Evolutionary conservation across 2,113 vertebrate species (phyloP).

Genomic region (Clarias gariepinus): DNA sequence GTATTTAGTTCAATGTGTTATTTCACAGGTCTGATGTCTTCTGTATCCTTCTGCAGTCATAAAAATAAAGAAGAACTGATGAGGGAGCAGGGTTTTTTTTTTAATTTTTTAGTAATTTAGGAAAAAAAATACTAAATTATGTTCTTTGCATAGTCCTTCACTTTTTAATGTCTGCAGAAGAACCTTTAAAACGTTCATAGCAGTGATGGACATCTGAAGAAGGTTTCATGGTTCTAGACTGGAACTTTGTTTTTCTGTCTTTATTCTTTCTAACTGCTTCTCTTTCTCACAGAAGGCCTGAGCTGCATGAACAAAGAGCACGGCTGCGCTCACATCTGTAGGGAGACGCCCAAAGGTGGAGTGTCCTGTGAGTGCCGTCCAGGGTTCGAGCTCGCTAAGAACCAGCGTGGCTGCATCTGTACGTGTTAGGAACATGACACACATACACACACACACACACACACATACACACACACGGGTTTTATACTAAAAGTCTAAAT

Average conservation of each 20-base stretch:
- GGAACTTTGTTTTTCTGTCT: not conserved
- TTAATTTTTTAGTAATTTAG: not conserved
- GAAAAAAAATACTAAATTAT: too few relatives aligned
- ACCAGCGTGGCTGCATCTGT: constrained; percentile 92
- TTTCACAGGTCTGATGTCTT: too few relatives aligned
- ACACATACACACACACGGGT: rapidly evolving
- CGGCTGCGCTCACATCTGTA: constrained; percentile 95
- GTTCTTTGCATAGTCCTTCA: not conserved
- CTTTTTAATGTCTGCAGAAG: not conserved
- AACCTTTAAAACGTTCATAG: not conserved
- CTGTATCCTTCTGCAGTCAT: too few relatives aligned
- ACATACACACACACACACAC: too few relatives aligned
- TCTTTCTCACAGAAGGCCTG: constrained; percentile 86
- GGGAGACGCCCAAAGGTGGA: constrained; percentile 88
- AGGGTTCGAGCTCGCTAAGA: constrained; percentile 91
- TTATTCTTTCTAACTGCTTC: constrained; percentile 27
- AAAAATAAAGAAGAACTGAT: too few relatives aligned
- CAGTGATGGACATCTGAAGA: not conserved
- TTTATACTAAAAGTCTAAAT: not conserved
- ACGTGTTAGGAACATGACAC: constrained; percentile 63
- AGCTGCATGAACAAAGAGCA: constrained; percentile 99
- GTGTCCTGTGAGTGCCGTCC: constrained; percentile 94
- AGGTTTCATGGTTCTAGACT: not conserved
- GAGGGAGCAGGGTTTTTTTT: too few relatives aligned
- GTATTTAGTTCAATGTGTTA: too few relatives aligned